These are phyloP conservation scores for Zygogramma bicolorata DNA, from an alignment of 2,888 invertebrate species.

Conservation along the genomic window DNA sequence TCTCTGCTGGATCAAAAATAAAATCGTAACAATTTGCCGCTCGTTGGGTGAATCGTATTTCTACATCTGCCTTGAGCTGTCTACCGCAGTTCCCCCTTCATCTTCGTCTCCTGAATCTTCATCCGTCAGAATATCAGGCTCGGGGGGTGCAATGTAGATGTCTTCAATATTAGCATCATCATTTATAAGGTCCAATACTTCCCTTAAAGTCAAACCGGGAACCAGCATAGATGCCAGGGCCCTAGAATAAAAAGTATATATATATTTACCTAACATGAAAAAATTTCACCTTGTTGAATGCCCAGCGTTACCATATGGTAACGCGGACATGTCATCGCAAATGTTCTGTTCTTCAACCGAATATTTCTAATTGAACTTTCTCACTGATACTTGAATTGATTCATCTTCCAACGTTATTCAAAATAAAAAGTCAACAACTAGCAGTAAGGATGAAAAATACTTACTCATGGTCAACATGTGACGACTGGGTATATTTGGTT, in stretches of 20 bases:
- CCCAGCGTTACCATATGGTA: not conserved
- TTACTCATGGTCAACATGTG: no score
- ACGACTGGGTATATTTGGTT: no score
- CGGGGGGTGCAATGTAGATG: not conserved
- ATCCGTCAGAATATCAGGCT: not conserved
- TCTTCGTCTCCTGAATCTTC: not conserved
- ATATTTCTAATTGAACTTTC: not conserved
- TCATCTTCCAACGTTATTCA: no score
- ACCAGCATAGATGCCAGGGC: not conserved
- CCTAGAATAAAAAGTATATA: not conserved
- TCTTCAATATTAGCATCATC: not conserved
- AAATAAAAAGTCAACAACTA: no score
- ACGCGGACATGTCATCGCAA: not conserved
- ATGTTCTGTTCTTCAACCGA: no score
- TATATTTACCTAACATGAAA: not conserved
- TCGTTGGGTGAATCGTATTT: not conserved
- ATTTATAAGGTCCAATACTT: not conserved
- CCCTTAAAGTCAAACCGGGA: not conserved
- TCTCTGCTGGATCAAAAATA: not conserved
- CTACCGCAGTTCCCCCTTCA: not conserved
- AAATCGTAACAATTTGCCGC: not conserved
- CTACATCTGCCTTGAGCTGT: not conserved
- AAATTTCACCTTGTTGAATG: not conserved
- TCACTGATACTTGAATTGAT: not conserved
- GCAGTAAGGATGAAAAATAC: no score